Evolutionary conservation across 2,888 invertebrate genomes (phyloP).

Genomic region (Macrophya annulata): DNA sequence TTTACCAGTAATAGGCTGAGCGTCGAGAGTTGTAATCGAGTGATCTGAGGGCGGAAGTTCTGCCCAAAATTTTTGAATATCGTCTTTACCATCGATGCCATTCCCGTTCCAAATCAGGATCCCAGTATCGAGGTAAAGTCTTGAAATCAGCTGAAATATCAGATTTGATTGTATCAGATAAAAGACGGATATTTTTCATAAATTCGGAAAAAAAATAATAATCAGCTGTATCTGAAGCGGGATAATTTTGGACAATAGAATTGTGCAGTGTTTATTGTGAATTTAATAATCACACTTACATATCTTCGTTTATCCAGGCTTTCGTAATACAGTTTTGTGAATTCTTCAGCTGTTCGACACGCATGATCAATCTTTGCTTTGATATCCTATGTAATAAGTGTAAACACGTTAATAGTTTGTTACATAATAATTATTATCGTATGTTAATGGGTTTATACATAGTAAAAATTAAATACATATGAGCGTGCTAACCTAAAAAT

Average conservation of each 20-base stretch:
- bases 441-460: background rate
- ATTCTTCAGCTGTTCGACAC: constrained; percentile 93
- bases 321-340: constrained; percentile 94
- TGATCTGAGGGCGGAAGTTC: constrained; percentile 92
- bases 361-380: constrained; percentile 89
- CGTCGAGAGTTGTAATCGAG: constrained; percentile 89
- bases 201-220: background rate
- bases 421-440: background rate
- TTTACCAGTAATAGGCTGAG: constrained; percentile 90
- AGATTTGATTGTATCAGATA: background rate
- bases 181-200: background rate
- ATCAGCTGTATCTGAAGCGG: constrained; percentile 28
- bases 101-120: constrained; percentile 97
- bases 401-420: background rate
- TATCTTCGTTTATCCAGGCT: constrained; percentile 93
- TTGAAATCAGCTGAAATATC: constrained; percentile 85
- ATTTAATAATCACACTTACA: constrained; percentile 79
- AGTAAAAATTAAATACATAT: background rate
- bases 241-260: constrained; percentile 3
- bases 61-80: constrained; percentile 92
- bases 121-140: constrained; percentile 91
- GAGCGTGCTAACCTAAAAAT: background rate
- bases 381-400: constrained; percentile 80
- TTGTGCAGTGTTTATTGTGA: constrained; percentile 7
- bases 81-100: constrained; percentile 89